phyloP scores from a whole-genome alignment of 1,140 invertebrate species.

The Metaphire vulgaris region DNA sequence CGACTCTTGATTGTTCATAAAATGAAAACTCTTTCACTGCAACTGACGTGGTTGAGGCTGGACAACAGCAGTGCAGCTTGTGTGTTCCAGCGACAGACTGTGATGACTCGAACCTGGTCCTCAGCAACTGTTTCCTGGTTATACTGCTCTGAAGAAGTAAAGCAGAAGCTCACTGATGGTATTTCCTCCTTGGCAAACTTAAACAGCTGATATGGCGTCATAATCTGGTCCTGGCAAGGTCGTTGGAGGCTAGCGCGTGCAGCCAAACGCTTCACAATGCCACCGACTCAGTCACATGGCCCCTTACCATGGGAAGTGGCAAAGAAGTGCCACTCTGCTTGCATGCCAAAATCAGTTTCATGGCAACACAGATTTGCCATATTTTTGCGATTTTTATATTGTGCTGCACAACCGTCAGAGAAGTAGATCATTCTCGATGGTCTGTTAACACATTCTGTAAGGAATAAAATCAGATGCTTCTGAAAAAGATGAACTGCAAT shows the following conservation, averaged over 20 bases:
- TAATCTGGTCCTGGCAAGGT: background rate
- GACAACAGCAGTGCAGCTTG: too few relatives aligned
- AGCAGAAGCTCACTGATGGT: too few relatives aligned
- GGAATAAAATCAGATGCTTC: background rate
- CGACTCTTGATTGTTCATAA: too few relatives aligned
- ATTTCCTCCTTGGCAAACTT: background rate
- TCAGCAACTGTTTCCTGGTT: too few relatives aligned
- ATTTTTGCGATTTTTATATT: constrained; percentile 5
- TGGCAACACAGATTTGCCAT: background rate
- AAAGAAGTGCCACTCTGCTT: constrained; percentile 15
- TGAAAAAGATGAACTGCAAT: background rate
- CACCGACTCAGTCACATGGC: background rate
- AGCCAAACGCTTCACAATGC: constrained; percentile 50
- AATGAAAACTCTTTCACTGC: too few relatives aligned
- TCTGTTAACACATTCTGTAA: background rate
- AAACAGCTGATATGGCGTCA: background rate
- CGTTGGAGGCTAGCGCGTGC: background rate
- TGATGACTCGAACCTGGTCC: too few relatives aligned
- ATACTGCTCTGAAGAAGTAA: too few relatives aligned
- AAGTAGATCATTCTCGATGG: constrained; percentile 30
- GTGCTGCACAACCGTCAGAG: constrained; percentile 17
- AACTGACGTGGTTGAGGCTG: too few relatives aligned
- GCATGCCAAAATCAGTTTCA: constrained; percentile 1
- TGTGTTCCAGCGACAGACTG: too few relatives aligned
- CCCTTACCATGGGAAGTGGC: constrained; percentile 30